Evolutionary conservation across 2,888 invertebrate species (phyloP).

Genomic region (Pammene fasciana): DNA sequence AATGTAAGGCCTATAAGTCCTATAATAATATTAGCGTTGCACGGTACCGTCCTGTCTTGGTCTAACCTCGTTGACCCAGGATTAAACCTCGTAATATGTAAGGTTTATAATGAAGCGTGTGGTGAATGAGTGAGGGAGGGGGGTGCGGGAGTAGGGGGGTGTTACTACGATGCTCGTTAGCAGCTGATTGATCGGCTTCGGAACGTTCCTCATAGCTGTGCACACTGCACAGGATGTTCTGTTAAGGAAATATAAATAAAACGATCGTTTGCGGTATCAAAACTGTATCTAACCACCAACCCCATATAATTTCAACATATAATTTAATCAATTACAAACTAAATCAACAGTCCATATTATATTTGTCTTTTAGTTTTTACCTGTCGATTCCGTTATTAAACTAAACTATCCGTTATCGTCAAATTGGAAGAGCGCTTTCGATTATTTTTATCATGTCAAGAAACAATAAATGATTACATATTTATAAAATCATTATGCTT

Average conservation of each 20-base stretch:
- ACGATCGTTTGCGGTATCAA: neutral
- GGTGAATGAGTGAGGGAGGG: slow-evolving; percentile 48
- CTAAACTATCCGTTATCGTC: too few species aligned
- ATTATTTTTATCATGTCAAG: too few species aligned
- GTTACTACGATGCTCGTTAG: slow-evolving; percentile 75
- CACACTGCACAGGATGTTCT: slow-evolving; percentile 69
- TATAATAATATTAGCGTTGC: slow-evolving; percentile 8
- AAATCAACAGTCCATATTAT: too few species aligned
- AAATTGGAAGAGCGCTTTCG: too few species aligned
- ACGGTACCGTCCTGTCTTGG: neutral
- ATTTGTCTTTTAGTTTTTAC: too few species aligned
- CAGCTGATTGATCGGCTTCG: slow-evolving; percentile 79
- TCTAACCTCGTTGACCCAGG: neutral
- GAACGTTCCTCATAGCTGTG: slow-evolving; percentile 52
- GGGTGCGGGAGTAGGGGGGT: slow-evolving; percentile 41
- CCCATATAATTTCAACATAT: too few species aligned
- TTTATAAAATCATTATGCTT: too few species aligned
- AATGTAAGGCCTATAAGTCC: neutral
- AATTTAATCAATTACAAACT: too few species aligned
- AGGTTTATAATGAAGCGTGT: slow-evolving; percentile 33
- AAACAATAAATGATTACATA: too few species aligned
- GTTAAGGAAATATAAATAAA: slow-evolving; percentile 7
- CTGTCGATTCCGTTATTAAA: too few species aligned
- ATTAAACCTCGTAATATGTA: slow-evolving; percentile 44
- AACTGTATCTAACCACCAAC: neutral